phyloP scores from a whole-genome alignment of 2,113 vertebrate species.

The Amphiprion ocellaris region DNA sequence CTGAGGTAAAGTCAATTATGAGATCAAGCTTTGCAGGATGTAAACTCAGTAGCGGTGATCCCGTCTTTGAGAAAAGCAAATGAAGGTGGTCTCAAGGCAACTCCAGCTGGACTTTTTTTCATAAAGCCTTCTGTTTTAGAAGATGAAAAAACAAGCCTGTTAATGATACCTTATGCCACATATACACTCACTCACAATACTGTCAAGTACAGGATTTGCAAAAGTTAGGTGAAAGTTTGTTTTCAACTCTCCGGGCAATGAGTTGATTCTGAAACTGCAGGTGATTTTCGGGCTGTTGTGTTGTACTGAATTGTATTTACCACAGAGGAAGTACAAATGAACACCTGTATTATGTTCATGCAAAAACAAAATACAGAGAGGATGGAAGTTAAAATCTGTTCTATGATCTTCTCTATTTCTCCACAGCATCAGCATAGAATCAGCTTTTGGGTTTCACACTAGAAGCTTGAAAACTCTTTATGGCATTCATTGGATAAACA shows the following conservation, averaged over 20 bases:
- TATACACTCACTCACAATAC: background rate
- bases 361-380: background rate
- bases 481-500: background rate
- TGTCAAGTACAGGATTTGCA: background rate
- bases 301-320: background rate
- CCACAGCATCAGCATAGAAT: background rate
- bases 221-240: constrained; percentile 8
- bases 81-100: constrained; percentile 12
- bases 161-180: constrained; percentile 44
- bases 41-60: constrained; percentile 9
- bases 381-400: background rate
- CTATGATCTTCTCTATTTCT: background rate
- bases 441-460: background rate
- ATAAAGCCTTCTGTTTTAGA: constrained; percentile 10
- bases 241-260: background rate
- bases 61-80: constrained; percentile 48
- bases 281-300: background rate
- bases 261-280: constrained; percentile 2
- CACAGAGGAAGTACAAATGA: constrained; percentile 23
- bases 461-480: background rate
- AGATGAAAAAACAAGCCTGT: constrained; percentile 30
- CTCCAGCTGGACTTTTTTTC: constrained; percentile 1
- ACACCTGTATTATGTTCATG: constrained; percentile 16
- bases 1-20: constrained; percentile 7
- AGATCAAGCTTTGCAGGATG: constrained; percentile 34